Evolutionary conservation across 2,888 invertebrate genomes (phyloP).

Genomic region (Tupiocoris notatus): DNA sequence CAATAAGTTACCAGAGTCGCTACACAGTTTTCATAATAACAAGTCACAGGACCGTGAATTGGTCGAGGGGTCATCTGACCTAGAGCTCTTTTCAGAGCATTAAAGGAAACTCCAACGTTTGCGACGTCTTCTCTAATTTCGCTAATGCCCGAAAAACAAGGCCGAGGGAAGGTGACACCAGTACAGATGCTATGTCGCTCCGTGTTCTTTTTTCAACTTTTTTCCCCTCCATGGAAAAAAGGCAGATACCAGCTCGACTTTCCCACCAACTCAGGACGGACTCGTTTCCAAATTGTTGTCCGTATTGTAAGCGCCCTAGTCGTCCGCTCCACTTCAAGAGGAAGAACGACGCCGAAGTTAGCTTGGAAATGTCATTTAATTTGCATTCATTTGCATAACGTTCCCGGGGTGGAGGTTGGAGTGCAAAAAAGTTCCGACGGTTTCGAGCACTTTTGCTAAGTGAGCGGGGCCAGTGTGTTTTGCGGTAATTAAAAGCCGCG

Average conservation of each 20-base stretch:
- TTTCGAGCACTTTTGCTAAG: neutral
- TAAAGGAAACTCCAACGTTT: neutral
- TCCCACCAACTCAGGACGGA: neutral
- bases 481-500: neutral
- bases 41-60: no score
- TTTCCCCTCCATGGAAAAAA: neutral
- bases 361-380: slow-evolving; percentile 3
- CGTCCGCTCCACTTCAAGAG: no score
- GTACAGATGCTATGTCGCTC: neutral
- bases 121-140: neutral
- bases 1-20: no score
- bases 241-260: no score
- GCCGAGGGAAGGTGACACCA: neutral
- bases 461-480: neutral
- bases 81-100: neutral
- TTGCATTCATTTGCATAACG: slow-evolving; percentile 11
- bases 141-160: neutral
- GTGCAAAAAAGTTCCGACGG: neutral
- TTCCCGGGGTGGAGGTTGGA: neutral
- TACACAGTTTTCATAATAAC: no score
- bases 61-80: neutral
- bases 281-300: neutral
- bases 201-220: neutral
- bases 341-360: neutral
- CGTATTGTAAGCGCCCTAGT: neutral